phyloP scores from a whole-genome alignment of 2,797 vertebrate species.

The Heterohyrax brucei region DNA sequence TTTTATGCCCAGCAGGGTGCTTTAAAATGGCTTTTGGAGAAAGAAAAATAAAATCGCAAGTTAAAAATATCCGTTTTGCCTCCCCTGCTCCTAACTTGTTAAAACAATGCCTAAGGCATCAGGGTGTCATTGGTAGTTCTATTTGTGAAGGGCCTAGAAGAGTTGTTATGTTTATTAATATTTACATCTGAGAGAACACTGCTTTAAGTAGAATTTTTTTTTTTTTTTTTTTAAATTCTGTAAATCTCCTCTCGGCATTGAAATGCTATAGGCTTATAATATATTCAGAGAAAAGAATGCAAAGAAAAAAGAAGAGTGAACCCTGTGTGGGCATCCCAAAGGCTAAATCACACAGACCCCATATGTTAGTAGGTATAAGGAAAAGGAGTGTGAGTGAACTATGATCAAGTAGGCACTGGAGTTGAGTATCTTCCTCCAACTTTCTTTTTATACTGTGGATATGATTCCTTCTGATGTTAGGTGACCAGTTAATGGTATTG shows the following conservation, averaged over 20 bases:
- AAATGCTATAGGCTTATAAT: not conserved
- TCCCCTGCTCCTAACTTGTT: constrained; percentile 82
- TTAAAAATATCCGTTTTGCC: constrained; percentile 83
- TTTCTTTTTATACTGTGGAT: not conserved
- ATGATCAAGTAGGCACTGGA: not conserved
- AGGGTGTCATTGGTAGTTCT: not conserved
- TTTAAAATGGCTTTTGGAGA: constrained; percentile 86
- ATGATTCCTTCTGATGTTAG: not conserved
- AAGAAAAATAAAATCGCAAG: constrained; percentile 60
- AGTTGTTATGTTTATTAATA: constrained; percentile 83
- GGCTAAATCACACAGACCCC: not conserved
- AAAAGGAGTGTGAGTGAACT: not conserved
- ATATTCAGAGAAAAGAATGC: not conserved
- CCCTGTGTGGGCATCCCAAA: not conserved
- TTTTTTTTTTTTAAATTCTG: constrained; percentile 49
- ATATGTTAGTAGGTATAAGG: not conserved
- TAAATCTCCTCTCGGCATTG: not conserved
- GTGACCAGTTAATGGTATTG: not conserved
- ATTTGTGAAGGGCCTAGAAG: constrained; percentile 60
- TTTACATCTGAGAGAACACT: constrained; percentile 66
- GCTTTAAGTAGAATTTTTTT: constrained; percentile 28
- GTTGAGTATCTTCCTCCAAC: not conserved
- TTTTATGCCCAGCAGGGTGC: constrained; percentile 81
- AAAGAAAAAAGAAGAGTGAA: not conserved
- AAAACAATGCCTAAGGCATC: constrained; percentile 83